These are phyloP conservation scores for Plebejus anna DNA, from an alignment of 2,888 invertebrate genomes.

Conservation along the genomic window DNA sequence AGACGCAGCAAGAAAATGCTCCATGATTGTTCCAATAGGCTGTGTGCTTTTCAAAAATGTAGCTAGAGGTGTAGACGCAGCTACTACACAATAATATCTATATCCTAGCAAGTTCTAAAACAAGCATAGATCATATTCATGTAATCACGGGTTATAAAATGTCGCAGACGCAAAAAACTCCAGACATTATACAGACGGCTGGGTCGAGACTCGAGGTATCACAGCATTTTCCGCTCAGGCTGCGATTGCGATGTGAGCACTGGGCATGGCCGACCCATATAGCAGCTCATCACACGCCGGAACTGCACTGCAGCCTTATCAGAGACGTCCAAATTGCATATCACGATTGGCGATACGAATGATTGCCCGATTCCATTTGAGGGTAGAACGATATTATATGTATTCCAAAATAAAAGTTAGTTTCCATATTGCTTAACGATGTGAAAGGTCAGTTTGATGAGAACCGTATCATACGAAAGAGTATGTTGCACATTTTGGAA, in stretches of 20 bases:
- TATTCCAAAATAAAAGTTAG: not conserved
- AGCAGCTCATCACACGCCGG: not conserved
- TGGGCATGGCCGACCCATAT: not conserved
- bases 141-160: not conserved
- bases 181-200: conserved; percentile 1
- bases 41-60: no score
- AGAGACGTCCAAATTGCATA: not conserved
- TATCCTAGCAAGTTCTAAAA: not conserved
- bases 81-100: not conserved
- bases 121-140: not conserved
- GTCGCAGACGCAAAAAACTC: not conserved
- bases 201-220: not conserved
- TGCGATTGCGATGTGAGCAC: conserved; percentile 2
- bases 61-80: no score
- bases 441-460: no score
- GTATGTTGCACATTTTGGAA: no score
- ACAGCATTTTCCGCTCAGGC: conserved; percentile 1
- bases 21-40: no score
- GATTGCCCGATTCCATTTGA: not conserved
- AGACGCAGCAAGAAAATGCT: no score
- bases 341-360: not conserved
- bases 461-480: no score
- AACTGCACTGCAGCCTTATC: not conserved
- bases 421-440: no score
- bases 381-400: not conserved